Base-by-base conservation (phyloP, 2,113 vertebrate genomes). In the Ceuthmochares aereus region DNA sequence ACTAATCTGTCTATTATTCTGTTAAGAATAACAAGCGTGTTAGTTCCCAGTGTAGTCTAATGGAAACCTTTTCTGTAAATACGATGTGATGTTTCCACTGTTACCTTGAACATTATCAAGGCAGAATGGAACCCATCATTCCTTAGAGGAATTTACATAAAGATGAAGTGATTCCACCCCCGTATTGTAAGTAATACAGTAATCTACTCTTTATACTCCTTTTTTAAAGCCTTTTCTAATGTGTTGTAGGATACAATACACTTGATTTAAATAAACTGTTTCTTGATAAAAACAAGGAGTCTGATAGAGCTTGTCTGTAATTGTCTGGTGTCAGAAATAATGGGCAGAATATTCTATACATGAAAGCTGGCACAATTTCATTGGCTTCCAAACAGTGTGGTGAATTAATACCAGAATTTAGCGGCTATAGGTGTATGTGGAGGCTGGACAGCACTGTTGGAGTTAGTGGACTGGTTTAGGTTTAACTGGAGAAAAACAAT, bases 261-360 rank as follows among this genome's bases (percentile, higher is more conserved):
- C 81, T 95, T 95, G 89, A 95, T 98, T 97, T 97, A 94, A 97
- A 87, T 84, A 90, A 92, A 85, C 59, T 47, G 43, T 84, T 96
- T 86, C 87, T 73, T 66, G 87, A 76, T 91, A 94, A 95, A 97
- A 96, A 92, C 84, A 93, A 95, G 77, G 37, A 96, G 34, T 66
- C 91, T 87, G 30, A 43, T 70, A 72, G 60, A 96, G 85, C 36
- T 63, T 51, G 83, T 92, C 37, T 74, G 4, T 62, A 87, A 89
- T 6, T 70, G n/a, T 29, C 7, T 55, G 47, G 51, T 62, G 66
- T 87, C 56, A 93, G 67, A 87, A 88, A 80, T 49, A 87, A 91
- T 2, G 36, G 56, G n/a, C 23, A 49, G 54, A 70, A 84, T 68
- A 60, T 75, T 78, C 34, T 72, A 29, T 52, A n/a, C 9, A 2